Evolutionary conservation across 1,140 invertebrate species (phyloP).

Genomic region (Asobara japonica): DNA sequence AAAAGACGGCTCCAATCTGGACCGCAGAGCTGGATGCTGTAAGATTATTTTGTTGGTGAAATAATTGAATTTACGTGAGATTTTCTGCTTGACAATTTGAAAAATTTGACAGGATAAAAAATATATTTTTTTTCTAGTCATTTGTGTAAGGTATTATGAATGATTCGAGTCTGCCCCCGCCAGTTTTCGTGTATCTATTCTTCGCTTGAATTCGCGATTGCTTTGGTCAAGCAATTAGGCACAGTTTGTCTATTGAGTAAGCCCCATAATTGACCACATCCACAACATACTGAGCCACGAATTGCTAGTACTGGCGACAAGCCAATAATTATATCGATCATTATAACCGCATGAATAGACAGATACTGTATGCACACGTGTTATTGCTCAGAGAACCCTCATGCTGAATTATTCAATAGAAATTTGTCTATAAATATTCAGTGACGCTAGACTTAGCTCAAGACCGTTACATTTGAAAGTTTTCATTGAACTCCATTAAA

Average conservation of each 20-base stretch:
- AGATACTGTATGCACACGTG: constrained; percentile 13
- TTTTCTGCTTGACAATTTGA: not conserved
- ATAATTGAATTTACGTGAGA: not conserved
- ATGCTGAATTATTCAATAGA: not conserved
- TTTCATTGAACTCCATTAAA: too few species aligned
- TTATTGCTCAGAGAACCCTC: not conserved
- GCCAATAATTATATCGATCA: constrained; percentile 38
- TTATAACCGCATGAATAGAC: constrained; percentile 2
- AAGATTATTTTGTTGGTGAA: not conserved
- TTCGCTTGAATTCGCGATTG: too few species aligned
- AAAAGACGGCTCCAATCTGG: constrained; percentile 12
- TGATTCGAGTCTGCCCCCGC: too few species aligned
- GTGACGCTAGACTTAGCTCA: not conserved
- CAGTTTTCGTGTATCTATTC: too few species aligned
- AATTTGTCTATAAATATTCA: constrained; percentile 1
- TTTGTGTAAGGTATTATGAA: too few species aligned
- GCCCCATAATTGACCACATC: constrained; percentile 18
- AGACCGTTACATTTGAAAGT: too few species aligned
- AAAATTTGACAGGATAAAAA: too few species aligned
- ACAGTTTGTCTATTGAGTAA: constrained; percentile 4
- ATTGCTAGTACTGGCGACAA: constrained; percentile 9
- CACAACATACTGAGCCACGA: constrained; percentile 7
- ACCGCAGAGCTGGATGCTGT: not conserved
- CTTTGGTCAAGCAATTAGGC: constrained; percentile 7
- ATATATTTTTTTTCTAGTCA: too few species aligned